Evolutionary conservation across 2,113 vertebrate genomes (phyloP), one percentile per base, ranked within the genome.

Genomic region (Camelus bactrianus): DNA sequence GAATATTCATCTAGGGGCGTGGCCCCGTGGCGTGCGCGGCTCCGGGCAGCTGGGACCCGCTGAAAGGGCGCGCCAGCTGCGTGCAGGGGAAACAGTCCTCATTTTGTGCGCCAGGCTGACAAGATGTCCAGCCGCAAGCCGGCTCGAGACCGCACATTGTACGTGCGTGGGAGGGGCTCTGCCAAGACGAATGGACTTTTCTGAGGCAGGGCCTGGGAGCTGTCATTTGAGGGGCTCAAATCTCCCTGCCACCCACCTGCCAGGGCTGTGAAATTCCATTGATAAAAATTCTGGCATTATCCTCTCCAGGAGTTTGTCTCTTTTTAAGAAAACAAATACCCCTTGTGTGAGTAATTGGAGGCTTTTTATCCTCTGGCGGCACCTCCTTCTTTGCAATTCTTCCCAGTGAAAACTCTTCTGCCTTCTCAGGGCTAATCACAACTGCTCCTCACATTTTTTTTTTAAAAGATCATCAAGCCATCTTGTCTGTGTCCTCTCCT

Each of bases 1-100:
- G 89, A 95, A 97, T 97, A 98, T 98, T 98, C 89, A 97, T 81
- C 6, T 60, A 24, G 38, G 70, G 89, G 93, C 10, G 97, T 86
- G 94, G 84, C 82, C 65, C 73, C 4, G 35, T 77, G 48, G 42
- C 17, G 0, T 2, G 35, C n/a, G 0, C 3, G 2, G 30, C 72
- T 91, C 76, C 54, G 0, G 58, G 93, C 90, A 92, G 91, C 90
- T 94, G 90, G 52, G 69, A 96, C 62, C 46, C 0, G 50, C 72
- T 69, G 88, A 93, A 95, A 96, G 88, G 69, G 32, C 56, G 20
- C 75, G 15, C 96, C 95, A 97, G 96, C 96, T 92, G 97, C 86
- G 12, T 10, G 28, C 56, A 10, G 70, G 72, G 67, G n/a, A 88
- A 96, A 93, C 82, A 95, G 89, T 83, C 83, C 91, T 82, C 50